Evolutionary conservation across 1,140 invertebrate genomes (phyloP).

Genomic region (Helicoverpa zea): DNA sequence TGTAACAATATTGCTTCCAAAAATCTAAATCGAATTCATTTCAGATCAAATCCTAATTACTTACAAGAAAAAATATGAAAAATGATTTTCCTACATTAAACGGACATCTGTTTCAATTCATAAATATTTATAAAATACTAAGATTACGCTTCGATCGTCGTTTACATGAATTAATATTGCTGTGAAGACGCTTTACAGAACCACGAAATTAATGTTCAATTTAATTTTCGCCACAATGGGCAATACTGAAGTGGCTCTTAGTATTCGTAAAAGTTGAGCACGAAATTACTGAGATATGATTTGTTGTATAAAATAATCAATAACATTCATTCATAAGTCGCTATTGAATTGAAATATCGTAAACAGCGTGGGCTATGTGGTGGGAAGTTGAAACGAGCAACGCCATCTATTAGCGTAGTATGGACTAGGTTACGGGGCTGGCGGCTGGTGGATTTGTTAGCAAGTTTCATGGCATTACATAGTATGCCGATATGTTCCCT

Average conservation of each 20-base stretch:
- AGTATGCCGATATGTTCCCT: constrained; percentile 2
- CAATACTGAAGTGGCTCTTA: neutral
- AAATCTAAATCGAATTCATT: too few relatives aligned
- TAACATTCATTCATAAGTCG: constrained; percentile 6
- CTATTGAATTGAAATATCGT: neutral
- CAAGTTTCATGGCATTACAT: neutral
- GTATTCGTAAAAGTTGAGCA: neutral
- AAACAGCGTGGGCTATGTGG: neutral
- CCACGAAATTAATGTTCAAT: neutral
- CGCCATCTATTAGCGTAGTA: constrained; percentile 33
- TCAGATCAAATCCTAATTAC: neutral
- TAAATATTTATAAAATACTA: constrained; percentile 16
- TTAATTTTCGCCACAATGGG: neutral
- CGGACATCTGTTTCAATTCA: neutral
- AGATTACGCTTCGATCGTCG: neutral
- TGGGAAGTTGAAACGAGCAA: neutral
- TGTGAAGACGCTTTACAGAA: neutral
- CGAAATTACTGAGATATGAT: neutral
- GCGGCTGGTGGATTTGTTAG: neutral
- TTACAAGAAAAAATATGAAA: neutral
- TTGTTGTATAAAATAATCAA: constrained; percentile 22
- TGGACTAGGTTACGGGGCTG: constrained; percentile 8
- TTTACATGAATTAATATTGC: constrained; percentile 21
- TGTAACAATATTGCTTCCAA: too few relatives aligned
- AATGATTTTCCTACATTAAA: neutral